Base-by-base conservation (phyloP, 2,888 invertebrate species). In the Drosophila sordidula region DNA sequence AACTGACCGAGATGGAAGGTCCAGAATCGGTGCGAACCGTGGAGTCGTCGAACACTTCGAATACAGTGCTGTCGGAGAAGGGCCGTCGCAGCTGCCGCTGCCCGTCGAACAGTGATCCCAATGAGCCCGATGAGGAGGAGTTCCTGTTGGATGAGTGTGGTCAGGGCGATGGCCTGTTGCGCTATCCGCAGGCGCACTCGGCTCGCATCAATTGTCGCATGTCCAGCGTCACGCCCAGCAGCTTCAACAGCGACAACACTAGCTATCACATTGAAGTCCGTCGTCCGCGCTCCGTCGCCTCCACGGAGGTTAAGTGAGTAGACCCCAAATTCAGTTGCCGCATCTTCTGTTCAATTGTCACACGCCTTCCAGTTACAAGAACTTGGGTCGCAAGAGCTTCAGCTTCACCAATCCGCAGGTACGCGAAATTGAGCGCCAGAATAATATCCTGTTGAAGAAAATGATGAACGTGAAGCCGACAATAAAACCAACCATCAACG, bases 381-480 rank as follows among this genome's bases (percentile, higher is more conserved):
- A 85, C 39, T n/a, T 74, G 22, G 85, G 85, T 0, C 91, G 90
- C 25, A 90, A 91, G 57, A 90, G 90, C 51, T 91, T 85, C 63
- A 92, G 94, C 11, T 94, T 94, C 80, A 91, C 94, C 0, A 94
- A 94, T 87, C 93, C 93, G n/a, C 92, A 94, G 4, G 91, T 94
- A 52, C 92, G 94, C 0, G 94, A 94, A 80, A 94, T 94, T 14
- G 94, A 94, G 75, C 91, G 94, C 1, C 94, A 94, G 81, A 94
- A 94, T 82, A 93, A 94, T 74, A 94, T 94, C 9, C 90, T 94
- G 3, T 87, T 94, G 9, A 92, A 93, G 39, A 94, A 94, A 90
- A 94, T 94, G 70, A 87, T 94, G 58, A 92, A 93, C 51, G 93
- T 91, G 32, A 91, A 91, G 62, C 90, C 91, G 8, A 90, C 90